Base-by-base conservation (phyloP, 2,888 invertebrate species). In the Yponomeuta evonymella region DNA sequence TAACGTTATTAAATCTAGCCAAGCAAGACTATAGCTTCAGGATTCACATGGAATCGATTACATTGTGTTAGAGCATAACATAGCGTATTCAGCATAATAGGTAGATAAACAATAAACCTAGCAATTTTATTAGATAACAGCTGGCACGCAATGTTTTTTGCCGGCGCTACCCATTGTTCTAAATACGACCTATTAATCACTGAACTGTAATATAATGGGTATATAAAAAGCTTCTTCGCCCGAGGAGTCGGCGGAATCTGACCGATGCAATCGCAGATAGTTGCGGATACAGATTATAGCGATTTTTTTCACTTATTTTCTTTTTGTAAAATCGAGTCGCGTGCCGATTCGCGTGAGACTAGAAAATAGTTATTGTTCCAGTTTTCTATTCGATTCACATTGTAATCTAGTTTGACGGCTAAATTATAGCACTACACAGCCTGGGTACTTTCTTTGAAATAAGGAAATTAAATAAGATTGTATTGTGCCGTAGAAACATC, bases 331-430 rank as follows among this genome's bases (percentile, higher is more conserved):
- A 69, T 68, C 69, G 30, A 72, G 75, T 78, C 74, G 77, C 79
- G 78, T 80, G 79, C 76, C 75, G 71, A 75, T 73, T 74, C 75
- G 75, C 74, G 75, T 76, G 78, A 72, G 76, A 79, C 73, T 75
- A 75, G 76, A 79, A 79, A 76, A 77, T 75, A 48, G 69, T 74
- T 72, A 73, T 75, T 74, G 74, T 74, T 71, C 75, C 69, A 77
- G 74, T 77, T 76, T 74, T 73, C 69, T 62, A 67, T n/a, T 43
- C 48, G 33, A 67, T 67, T 51, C 69, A 76, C 74, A 74, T 77
- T 77, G 77, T 77, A 73, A 36, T 70, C 72, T 73, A 75, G 74
- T 74, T 74, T 74, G 74, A 76, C 74, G 74, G 73, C 68, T 75
- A 75, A 76, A 76, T 76, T 75, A 73, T 71, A 72, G 68, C 51